phyloP scores from a whole-genome alignment of 2,113 vertebrate species.

The Phodopus roborovskii region DNA sequence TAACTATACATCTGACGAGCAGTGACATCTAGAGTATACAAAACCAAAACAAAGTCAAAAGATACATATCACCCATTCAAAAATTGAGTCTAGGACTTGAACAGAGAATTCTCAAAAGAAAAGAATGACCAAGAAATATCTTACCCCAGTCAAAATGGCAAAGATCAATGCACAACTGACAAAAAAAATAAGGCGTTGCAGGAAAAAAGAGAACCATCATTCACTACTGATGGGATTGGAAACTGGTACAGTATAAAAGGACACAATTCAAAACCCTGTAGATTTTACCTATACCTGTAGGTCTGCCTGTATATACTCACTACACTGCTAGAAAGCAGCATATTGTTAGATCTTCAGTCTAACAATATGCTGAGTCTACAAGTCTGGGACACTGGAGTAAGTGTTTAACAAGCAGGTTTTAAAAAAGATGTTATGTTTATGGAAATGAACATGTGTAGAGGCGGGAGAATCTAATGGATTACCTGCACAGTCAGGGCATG shows the following conservation, averaged over 20 bases:
- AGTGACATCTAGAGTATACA: not conserved
- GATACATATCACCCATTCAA: not conserved
- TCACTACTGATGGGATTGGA: not conserved
- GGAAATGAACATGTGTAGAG: too few relatives aligned
- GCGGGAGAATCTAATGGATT: slow-evolving; percentile 29
- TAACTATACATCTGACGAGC: not conserved
- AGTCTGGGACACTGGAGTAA: not conserved
- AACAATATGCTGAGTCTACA: not conserved
- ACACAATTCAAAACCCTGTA: not conserved
- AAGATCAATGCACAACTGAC: not conserved
- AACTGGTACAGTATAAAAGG: not conserved
- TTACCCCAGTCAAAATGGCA: not conserved
- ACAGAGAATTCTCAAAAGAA: not conserved
- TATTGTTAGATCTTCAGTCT: too few relatives aligned
- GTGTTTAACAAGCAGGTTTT: not conserved
- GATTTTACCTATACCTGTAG: not conserved
- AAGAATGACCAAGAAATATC: not conserved
- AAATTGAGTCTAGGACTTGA: not conserved
- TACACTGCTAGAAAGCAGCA: not conserved
- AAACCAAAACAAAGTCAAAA: not conserved
- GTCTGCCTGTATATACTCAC: not conserved
- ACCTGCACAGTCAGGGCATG: slow-evolving; percentile 97
- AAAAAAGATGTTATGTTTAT: not conserved
- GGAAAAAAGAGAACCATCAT: not conserved
- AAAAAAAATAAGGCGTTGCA: not conserved